phyloP scores from a whole-genome alignment of 2,888 invertebrate species.

The Liposcelis brunnea region DNA sequence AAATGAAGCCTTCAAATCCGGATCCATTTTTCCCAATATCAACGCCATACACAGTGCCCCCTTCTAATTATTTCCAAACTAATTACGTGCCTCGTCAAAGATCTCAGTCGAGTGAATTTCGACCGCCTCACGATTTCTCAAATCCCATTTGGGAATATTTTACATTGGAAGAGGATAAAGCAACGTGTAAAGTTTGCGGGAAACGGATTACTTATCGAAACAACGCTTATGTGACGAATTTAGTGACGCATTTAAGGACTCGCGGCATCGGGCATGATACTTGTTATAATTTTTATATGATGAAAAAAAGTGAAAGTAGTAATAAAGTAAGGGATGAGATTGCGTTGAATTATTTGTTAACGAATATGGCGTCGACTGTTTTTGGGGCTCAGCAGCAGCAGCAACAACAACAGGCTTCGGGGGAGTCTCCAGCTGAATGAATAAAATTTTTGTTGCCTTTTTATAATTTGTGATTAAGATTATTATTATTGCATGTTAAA shows the following conservation, averaged over 20 bases:
- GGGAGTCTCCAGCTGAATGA: too few relatives aligned
- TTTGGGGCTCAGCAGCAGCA: neutral
- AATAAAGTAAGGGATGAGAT: constrained; percentile 1
- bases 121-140: constrained; percentile 7
- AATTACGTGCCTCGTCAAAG: neutral
- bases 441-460: too few relatives aligned
- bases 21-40: too few relatives aligned
- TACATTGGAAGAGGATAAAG: constrained; percentile 1
- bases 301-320: constrained; percentile 5
- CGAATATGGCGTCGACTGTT: constrained; percentile 7
- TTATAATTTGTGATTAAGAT: too few relatives aligned
- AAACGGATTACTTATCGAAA: constrained; percentile 7
- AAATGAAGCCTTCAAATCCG: too few relatives aligned
- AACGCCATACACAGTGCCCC: neutral
- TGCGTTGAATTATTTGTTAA: neutral
- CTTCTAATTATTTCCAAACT: neutral
- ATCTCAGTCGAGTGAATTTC: neutral
- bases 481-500: too few relatives aligned
- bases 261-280: constrained; percentile 3
- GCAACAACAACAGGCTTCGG: too few relatives aligned
- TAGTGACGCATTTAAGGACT: constrained; percentile 3
- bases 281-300: constrained; percentile 6
- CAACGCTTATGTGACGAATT: constrained; percentile 6
- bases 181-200: constrained; percentile 4
- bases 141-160: constrained; percentile 8